phyloP scores from a whole-genome alignment of 2,888 invertebrate genomes.

The Lathronympha strigana region DNA sequence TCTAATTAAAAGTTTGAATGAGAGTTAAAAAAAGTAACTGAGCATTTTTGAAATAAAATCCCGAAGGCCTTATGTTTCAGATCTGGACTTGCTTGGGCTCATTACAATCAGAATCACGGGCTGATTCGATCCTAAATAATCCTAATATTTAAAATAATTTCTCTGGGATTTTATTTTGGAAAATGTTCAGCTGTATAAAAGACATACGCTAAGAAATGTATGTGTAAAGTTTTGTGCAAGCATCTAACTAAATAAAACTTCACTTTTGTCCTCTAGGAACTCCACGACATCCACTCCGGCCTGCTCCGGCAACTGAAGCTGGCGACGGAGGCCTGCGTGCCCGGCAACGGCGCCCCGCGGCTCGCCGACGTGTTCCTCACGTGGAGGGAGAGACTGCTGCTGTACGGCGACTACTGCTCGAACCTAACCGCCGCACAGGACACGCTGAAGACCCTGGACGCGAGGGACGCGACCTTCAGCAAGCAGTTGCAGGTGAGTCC shows the following conservation, averaged over 20 bases:
- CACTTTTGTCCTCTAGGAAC: slow-evolving; percentile 82
- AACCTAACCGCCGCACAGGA: slow-evolving; percentile 96
- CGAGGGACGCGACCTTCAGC: slow-evolving; percentile 84
- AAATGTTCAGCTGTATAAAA: too few relatives aligned
- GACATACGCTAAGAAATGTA: too few relatives aligned
- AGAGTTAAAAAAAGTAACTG: too few relatives aligned
- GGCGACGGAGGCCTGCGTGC: slow-evolving; percentile 86
- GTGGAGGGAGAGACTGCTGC: slow-evolving; percentile 94
- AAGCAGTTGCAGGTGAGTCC: neutral
- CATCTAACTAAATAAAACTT: neutral
- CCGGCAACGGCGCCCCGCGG: slow-evolving; percentile 74
- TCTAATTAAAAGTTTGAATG: too few relatives aligned
- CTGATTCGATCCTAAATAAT: too few relatives aligned
- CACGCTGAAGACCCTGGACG: slow-evolving; percentile 90
- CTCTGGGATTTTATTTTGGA: neutral
- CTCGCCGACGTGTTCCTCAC: slow-evolving; percentile 94
- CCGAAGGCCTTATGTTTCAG: too few relatives aligned
- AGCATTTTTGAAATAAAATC: too few relatives aligned
- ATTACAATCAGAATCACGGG: too few relatives aligned
- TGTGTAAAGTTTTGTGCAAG: too few relatives aligned
- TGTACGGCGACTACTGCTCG: slow-evolving; percentile 98
- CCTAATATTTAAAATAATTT: too few relatives aligned
- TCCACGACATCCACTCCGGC: slow-evolving; percentile 93
- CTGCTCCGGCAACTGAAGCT: slow-evolving; percentile 92
- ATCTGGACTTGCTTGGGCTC: too few relatives aligned